A percentile compares a stretch with the other conserved stretches of the same genome.
These are phyloP conservation scores for Lysandra coridon DNA, from an alignment of 2,888 invertebrate species.

Conservation along the genomic window DNA sequence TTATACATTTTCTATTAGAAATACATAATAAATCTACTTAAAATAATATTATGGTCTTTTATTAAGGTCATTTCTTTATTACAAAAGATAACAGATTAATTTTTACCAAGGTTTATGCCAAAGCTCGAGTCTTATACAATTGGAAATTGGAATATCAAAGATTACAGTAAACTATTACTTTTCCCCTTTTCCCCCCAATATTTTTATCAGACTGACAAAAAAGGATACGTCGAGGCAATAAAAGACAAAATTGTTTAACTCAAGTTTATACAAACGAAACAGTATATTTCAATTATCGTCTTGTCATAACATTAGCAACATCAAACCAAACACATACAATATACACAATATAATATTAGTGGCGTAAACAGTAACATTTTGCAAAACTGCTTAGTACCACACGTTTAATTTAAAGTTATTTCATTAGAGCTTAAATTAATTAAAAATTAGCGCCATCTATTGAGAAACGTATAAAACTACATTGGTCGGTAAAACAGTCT, in stretches of 20 bases:
- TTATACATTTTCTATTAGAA: constrained; percentile 6
- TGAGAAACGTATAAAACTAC: not conserved
- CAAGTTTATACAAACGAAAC: constrained; percentile 26
- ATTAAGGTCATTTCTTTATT: not conserved
- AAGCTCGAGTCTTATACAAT: too few relatives aligned
- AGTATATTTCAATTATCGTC: constrained; percentile 9
- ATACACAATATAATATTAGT: not conserved
- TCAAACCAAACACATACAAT: constrained; percentile 21
- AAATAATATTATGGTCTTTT: not conserved
- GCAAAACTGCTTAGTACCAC: not conserved
- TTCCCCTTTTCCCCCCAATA: not conserved
- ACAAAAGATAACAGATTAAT: not conserved
- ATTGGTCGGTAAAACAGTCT: constrained; percentile 13
- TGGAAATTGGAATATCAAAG: too few relatives aligned
- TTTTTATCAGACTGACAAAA: not conserved
- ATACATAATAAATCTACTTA: not conserved
- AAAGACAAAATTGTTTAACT: not conserved
- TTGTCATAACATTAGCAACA: constrained; percentile 23
- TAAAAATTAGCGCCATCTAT: not conserved
- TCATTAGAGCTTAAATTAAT: not conserved
- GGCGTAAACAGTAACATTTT: not conserved
- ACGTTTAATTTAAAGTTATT: not conserved
- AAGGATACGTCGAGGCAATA: not conserved
- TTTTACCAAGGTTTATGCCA: too few relatives aligned
- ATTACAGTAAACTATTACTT: not conserved